These are phyloP conservation scores for Chrysoperla carnea DNA, from an alignment of 1,140 invertebrate species.

Conservation along the genomic window DNA sequence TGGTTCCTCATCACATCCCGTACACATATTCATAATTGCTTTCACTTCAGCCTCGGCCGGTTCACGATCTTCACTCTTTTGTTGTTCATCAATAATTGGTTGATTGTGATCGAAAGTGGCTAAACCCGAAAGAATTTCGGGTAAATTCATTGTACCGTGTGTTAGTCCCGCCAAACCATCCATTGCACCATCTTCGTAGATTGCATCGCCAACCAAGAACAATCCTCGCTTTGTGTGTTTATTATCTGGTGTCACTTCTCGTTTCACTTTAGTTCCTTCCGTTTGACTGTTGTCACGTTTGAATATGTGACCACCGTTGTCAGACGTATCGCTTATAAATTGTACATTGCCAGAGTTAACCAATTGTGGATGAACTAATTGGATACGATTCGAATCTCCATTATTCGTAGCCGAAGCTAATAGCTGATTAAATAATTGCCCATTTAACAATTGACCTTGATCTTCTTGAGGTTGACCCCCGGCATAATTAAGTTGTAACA, in stretches of 20 bases:
- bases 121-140: slow-evolving; percentile 31
- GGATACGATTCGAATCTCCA: slow-evolving; percentile 5
- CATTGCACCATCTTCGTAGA: slow-evolving; percentile 40
- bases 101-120: slow-evolving; percentile 44
- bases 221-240: slow-evolving; percentile 43
- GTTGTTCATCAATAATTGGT: slow-evolving; percentile 30
- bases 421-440: slow-evolving; percentile 34
- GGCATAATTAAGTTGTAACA: slow-evolving; percentile 34
- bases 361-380: slow-evolving; percentile 7
- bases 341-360: slow-evolving; percentile 33
- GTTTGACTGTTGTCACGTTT: slow-evolving; percentile 20
- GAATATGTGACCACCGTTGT: slow-evolving; percentile 28
- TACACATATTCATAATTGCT: slow-evolving; percentile 57
- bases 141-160: slow-evolving; percentile 23
- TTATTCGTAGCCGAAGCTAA: slow-evolving; percentile 1
- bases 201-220: slow-evolving; percentile 39
- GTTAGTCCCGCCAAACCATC: slow-evolving; percentile 8
- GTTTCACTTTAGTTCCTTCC: slow-evolving; percentile 17
- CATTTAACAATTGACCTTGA: slow-evolving; percentile 30
- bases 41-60: slow-evolving; percentile 65
- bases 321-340: slow-evolving; percentile 30
- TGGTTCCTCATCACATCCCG: slow-evolving; percentile 50
- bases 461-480: slow-evolving; percentile 8
- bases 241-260: slow-evolving; percentile 13
- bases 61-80: slow-evolving; percentile 46